A percentile compares a stretch with the other conserved stretches of the same genome.
phyloP scores from a whole-genome alignment of 2,113 vertebrate genomes.

The Athene noctua region DNA sequence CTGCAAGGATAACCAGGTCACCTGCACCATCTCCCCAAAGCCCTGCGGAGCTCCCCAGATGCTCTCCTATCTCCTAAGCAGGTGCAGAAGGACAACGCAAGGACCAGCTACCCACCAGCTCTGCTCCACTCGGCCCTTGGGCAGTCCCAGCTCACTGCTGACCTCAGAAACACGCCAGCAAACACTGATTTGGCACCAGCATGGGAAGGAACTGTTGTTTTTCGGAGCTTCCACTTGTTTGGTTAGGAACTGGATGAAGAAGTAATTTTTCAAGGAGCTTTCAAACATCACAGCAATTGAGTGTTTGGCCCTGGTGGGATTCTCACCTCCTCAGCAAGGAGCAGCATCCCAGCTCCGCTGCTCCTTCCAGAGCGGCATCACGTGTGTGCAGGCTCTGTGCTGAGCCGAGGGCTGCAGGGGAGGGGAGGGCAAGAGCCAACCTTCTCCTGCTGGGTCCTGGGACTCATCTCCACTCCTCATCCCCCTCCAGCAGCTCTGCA shows the following conservation, averaged over 20 bases:
- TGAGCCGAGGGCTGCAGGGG: not conserved
- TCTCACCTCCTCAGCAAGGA: not conserved
- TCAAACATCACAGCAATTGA: constrained; percentile 14
- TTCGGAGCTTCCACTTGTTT: constrained; percentile 18
- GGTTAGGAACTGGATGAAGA: not conserved
- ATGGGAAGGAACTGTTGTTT: not conserved
- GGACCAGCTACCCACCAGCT: not conserved
- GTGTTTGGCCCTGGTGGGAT: not conserved
- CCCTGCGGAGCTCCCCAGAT: fast-evolving
- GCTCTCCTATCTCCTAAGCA: not conserved
- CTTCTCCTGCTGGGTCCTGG: not conserved
- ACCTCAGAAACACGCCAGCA: not conserved
- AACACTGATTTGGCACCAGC: not conserved
- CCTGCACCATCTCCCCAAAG: not conserved
- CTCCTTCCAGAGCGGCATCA: fast-evolving
- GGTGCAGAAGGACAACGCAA: not conserved
- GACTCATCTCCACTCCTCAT: not conserved
- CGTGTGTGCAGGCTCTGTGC: fast-evolving
- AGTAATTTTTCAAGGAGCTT: constrained; percentile 19
- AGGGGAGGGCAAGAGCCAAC: not conserved
- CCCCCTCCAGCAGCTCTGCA: not conserved
- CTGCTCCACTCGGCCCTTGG: not conserved
- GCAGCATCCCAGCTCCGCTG: not conserved
- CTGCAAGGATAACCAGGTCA: not conserved
- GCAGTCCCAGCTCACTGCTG: not conserved